These are phyloP conservation scores for Illadopsis cleaveri DNA, from an alignment of 2,113 vertebrate genomes.

Conservation along the genomic window DNA sequence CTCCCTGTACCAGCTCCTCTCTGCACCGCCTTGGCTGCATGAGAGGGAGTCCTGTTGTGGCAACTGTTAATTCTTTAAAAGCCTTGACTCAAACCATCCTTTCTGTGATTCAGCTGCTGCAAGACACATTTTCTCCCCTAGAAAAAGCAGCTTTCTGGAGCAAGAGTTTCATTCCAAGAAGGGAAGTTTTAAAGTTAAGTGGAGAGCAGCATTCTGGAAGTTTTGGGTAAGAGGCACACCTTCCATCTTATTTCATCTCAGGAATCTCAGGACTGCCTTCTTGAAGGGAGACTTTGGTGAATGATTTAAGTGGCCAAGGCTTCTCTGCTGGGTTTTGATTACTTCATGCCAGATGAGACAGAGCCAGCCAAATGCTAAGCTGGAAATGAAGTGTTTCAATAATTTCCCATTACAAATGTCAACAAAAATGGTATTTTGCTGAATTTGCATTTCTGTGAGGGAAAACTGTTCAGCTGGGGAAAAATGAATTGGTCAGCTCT, in stretches of 20 bases:
- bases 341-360: neutral
- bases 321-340: constrained; percentile 17
- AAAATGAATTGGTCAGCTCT: constrained; percentile 5
- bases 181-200: neutral
- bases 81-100: neutral
- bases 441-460: neutral
- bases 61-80: constrained; percentile 21
- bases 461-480: constrained; percentile 32
- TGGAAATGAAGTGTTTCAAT: constrained; percentile 54
- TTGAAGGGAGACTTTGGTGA: neutral
- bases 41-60: neutral
- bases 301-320: neutral
- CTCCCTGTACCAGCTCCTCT: neutral
- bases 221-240: neutral
- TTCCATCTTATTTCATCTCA: neutral
- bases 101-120: neutral
- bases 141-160: neutral
- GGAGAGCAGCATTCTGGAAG: neutral
- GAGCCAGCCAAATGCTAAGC: constrained; percentile 23
- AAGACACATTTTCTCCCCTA: neutral
- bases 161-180: neutral
- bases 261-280: neutral
- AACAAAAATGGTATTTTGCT: constrained; percentile 35
- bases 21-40: neutral
- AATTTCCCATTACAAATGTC: constrained; percentile 35